Evolutionary conservation across 2,888 invertebrate species (phyloP), one percentile per base, ranked within the genome.

Genomic region (Scaptomyza tumidula): DNA sequence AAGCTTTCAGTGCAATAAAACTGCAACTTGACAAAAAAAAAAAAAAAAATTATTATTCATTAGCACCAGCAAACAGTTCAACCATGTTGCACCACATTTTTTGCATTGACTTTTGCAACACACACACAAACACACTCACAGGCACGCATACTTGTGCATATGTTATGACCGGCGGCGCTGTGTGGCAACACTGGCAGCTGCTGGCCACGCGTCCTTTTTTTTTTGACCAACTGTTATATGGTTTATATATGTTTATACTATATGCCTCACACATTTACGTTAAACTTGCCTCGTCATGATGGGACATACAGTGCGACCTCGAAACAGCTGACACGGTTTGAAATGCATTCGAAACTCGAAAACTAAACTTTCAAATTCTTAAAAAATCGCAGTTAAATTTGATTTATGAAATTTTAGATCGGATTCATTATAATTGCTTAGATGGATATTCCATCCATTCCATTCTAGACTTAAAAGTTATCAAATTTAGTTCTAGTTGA

Each of bases 171-270:
- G 45, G 54, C 55, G 71, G 58, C 64, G 44, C 37, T 24, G 31
- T 39, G 44, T 53, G 57, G 62, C 71, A 71, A 54, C 57, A 14
- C 53, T 52, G 69, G 31, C 77, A 65, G 77, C 74, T 77, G 75
- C 78, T 55, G 67, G 48, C 50, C 71, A 71, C 73, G 73, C 72
- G 71, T 48, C 52, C 43, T 16, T 19, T 9, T 24, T 24, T 24
- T 9, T 33, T 13, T 33, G 59, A 65, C 88, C 88, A 82, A 85
- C 88, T 81, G 81, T 87, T 78, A 35, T 59, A 56, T 29, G 85
- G 84, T 72, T 29, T 59, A 56, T 16, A 11, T 16, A 13, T 19
- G n/a, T 37, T 37, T 33, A 33, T 33, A 29, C 29, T 29, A 14
- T 29, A 10, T 29, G 29, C 29, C 52, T 10, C 49, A 19, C 45